Conservation (phyloP, 1,140 invertebrate species). For the Daktulosphaira vitifoliae region DNA sequence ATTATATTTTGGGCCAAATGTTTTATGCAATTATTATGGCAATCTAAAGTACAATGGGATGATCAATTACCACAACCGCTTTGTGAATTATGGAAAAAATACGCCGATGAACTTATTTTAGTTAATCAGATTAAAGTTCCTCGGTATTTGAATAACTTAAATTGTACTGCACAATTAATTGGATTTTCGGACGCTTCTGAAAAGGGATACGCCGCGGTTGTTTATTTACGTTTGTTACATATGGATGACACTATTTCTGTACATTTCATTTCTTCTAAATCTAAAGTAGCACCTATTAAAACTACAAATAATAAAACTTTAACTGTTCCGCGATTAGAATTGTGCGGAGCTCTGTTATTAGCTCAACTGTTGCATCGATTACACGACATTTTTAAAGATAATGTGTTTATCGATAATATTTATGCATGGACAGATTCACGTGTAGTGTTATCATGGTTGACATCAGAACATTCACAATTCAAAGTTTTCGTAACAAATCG, state of each 20-base stretch:
- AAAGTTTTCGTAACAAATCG: no score
- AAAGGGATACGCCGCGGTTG: neutral
- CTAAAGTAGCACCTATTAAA: neutral
- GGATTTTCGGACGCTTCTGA: neutral
- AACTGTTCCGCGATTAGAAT: no score
- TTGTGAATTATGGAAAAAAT: neutral
- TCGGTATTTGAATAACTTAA: neutral
- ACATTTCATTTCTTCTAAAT: neutral
- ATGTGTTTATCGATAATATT: no score
- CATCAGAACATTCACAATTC: no score
- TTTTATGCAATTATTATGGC: neutral
- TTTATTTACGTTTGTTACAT: neutral
- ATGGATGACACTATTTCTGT: neutral
- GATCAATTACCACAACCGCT: neutral
- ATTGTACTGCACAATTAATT: conserved; percentile 29
- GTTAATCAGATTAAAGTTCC: neutral
- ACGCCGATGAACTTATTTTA: neutral
- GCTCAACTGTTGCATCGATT: no score
- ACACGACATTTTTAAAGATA: no score
- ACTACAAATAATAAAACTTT: no score
- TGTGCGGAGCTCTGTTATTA: no score
- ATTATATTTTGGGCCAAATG: conserved; percentile 6
- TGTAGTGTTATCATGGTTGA: no score
- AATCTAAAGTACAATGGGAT: neutral
- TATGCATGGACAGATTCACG: no score